A percentile compares a stretch with the other conserved stretches of the same genome.
phyloP scores from a whole-genome alignment of 2,888 invertebrate genomes.

The Anaspis maculata region DNA sequence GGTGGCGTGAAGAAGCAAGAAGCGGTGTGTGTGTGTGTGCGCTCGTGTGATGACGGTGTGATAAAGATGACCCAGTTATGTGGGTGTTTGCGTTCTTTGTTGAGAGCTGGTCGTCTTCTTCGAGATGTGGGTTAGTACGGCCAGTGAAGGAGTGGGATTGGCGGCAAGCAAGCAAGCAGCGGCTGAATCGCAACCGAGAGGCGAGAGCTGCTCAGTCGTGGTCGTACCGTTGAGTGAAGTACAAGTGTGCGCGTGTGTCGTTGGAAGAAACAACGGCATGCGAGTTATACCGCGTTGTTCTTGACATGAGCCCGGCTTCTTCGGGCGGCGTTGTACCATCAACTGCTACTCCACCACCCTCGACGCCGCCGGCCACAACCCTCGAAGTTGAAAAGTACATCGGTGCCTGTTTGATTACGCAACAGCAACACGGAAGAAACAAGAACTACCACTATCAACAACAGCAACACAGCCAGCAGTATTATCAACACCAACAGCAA shows the following conservation, averaged over 20 bases:
- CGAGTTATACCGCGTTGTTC: constrained; percentile 12
- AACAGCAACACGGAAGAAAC: constrained; percentile 20
- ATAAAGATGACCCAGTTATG: constrained; percentile 40
- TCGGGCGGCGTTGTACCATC: constrained; percentile 50
- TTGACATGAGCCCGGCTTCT: constrained; percentile 64
- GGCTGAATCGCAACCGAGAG: constrained; percentile 19
- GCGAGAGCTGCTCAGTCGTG: constrained; percentile 29
- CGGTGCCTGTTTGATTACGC: constrained; percentile 51
- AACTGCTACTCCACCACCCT: no score
- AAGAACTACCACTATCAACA: constrained; percentile 5
- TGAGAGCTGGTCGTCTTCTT: constrained; percentile 22
- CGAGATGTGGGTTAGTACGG: constrained; percentile 41
- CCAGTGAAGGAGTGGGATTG: constrained; percentile 18
- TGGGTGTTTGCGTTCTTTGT: constrained; percentile 37
- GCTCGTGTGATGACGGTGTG: no score
- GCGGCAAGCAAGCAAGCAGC: no score
- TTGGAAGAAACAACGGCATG: constrained; percentile 21
- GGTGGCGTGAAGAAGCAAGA: no score
- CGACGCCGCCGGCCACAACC: no score
- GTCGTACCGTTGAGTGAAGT: constrained; percentile 15
- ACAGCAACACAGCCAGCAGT: neutral
- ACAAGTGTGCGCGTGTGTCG: constrained; percentile 41
- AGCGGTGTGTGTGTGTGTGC: no score
- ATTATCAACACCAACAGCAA: neutral
- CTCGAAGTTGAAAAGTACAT: constrained; percentile 56